Evolutionary conservation across 2,888 invertebrate genomes (phyloP), one percentile per base, ranked within the genome.

Genomic region (Hemistola chrysoprasaria): DNA sequence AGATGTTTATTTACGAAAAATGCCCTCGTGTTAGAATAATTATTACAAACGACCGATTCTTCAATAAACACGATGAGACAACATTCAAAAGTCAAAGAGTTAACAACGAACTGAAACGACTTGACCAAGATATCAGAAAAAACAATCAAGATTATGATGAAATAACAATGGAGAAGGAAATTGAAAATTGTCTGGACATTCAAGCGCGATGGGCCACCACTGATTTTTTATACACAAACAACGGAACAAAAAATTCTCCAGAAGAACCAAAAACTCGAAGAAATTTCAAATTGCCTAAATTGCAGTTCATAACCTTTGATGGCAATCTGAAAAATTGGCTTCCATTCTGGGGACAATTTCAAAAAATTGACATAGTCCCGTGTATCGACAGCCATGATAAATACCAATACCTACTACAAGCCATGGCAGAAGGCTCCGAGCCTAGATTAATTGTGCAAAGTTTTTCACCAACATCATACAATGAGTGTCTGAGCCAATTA

Each of bases 291-390:
- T 8, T 26, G 9, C 26, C 26, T 3, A 26, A 2, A 3, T 8
- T 26, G 10, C 9, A 26, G 7, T 9, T 26, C 5, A 8, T 9
- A 26, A 26, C 8, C 4, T 26, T 26, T 26, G 23, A 3, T 8
- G 29, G 29, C 7, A 21, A 29, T 1, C 2, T 29, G 2, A 29
- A 29, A 6, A 11, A 8, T 5, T 29, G 21, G 29, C 20, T 29
- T n/a, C n/a, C 29, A 1, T 29, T 29, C 6, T 29, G 29, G 29
- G 29, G 29, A 8, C 29, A 29, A n/a, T 20, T 29, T 29, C n/a
- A 16, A 1, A 29, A 29, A 21, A 29, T 29, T 5, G 21, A 29
- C 8, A 1, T 3, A n/a, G 29, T 21, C 8, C 8, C 20, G 1
- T 6, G 5, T 3, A 8, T 29, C 3, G 29, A 29, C n/a, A 3